phyloP scores from a whole-genome alignment of 2,888 invertebrate species.

The Trilocha varians region DNA sequence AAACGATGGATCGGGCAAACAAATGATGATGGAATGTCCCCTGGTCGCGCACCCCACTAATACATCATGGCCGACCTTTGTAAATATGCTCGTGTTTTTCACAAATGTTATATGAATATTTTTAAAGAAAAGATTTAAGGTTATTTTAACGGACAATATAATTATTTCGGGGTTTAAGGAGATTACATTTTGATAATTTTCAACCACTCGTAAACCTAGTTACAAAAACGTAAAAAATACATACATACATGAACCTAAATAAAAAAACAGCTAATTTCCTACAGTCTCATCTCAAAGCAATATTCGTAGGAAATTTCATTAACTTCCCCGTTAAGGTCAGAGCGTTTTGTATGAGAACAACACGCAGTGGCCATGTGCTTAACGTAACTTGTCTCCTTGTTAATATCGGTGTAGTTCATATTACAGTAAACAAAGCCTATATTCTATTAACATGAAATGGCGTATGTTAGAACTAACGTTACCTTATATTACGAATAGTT shows the following conservation, averaged over 20 bases:
- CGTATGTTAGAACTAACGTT: too few relatives aligned
- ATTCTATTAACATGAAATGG: too few relatives aligned
- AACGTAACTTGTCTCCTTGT: not conserved
- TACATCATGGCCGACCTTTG: slow-evolving; percentile 2
- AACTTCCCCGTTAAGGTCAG: not conserved
- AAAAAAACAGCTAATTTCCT: too few relatives aligned
- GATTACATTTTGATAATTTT: too few relatives aligned
- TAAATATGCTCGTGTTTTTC: slow-evolving; percentile 3
- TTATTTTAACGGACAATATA: too few relatives aligned
- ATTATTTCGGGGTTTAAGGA: too few relatives aligned
- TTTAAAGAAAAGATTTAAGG: not conserved
- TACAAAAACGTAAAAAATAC: too few relatives aligned
- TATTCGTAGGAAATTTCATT: not conserved
- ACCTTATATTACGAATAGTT: too few relatives aligned
- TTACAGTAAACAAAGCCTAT: not conserved
- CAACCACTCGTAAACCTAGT: too few relatives aligned
- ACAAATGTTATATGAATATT: not conserved
- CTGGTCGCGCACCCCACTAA: slow-evolving; percentile 12
- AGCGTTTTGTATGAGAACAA: not conserved
- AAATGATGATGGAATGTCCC: slow-evolving; percentile 46
- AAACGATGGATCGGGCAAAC: slow-evolving; percentile 46
- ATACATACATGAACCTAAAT: too few relatives aligned
- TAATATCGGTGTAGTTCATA: not conserved
- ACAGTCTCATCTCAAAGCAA: not conserved
- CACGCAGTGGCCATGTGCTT: not conserved